Evolutionary conservation across 2,888 invertebrate species (phyloP).

Genomic region (Apotomis betuletana): DNA sequence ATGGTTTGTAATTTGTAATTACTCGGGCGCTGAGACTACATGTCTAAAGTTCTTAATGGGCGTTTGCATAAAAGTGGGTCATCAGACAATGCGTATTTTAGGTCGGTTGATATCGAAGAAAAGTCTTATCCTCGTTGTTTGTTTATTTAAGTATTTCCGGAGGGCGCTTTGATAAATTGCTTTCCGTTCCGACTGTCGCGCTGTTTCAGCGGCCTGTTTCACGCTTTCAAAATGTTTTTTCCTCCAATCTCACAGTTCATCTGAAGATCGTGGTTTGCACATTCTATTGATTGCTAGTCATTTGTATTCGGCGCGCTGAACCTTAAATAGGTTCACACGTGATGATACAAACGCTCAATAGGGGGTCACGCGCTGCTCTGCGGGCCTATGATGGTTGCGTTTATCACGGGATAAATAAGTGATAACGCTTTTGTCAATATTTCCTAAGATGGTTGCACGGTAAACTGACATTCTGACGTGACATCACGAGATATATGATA

Average conservation of each 20-base stretch:
- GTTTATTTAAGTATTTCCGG: slow-evolving; percentile 68
- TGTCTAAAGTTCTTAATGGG: slow-evolving; percentile 6
- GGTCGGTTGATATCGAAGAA: slow-evolving; percentile 50
- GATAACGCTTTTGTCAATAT: no score
- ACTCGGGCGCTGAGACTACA: background rate
- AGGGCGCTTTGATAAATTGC: slow-evolving; percentile 70
- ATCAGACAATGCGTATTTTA: slow-evolving; percentile 50
- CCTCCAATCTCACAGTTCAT: slow-evolving; percentile 60
- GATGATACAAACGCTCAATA: slow-evolving; percentile 34
- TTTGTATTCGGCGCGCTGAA: slow-evolving; percentile 34
- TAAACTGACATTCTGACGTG: no score
- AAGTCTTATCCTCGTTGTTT: slow-evolving; percentile 56
- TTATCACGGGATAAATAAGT: no score
- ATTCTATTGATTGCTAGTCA: slow-evolving; percentile 47
- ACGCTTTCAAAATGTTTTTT: slow-evolving; percentile 61
- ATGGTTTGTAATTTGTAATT: slow-evolving; percentile 22
- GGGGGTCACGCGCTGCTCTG: slow-evolving; percentile 10
- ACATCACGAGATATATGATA: no score
- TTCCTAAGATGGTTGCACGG: no score
- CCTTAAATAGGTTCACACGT: slow-evolving; percentile 36
- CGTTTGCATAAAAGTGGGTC: slow-evolving; percentile 35
- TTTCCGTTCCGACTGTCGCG: slow-evolving; percentile 58
- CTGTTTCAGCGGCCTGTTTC: slow-evolving; percentile 50
- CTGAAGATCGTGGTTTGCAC: slow-evolving; percentile 52
- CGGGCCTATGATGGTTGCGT: no score